phyloP scores from a whole-genome alignment of 2,113 vertebrate genomes.

The Columbina picui region DNA sequence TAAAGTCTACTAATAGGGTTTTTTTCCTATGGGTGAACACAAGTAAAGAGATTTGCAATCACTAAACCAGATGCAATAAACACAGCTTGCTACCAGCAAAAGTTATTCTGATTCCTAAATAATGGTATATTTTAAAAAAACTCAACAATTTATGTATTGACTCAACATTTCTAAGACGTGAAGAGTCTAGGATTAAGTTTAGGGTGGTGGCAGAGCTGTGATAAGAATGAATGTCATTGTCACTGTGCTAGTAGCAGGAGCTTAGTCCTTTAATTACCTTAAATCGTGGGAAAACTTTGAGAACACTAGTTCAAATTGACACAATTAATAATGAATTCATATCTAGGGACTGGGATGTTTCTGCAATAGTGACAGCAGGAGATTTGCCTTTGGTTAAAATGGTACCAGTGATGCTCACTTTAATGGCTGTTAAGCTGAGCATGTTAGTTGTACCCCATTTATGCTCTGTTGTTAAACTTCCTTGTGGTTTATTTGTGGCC shows the following conservation, averaged over 20 bases:
- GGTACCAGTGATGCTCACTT: background rate
- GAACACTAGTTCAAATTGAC: background rate
- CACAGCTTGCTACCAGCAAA: background rate
- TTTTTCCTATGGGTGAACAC: background rate
- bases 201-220: background rate
- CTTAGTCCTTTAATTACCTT: background rate
- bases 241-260: background rate
- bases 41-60: background rate
- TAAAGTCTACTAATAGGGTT: background rate
- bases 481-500: background rate
- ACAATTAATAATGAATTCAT: background rate
- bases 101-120: background rate
- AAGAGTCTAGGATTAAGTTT: background rate
- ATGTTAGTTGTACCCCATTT: background rate
- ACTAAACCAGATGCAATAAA: background rate
- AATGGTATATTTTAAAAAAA: background rate
- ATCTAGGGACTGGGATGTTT: background rate
- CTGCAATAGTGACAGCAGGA: background rate
- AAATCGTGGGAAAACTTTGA: background rate
- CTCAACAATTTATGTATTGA: background rate
- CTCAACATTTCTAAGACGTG: background rate
- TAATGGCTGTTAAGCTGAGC: background rate
- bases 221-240: background rate
- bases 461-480: fast-evolving
- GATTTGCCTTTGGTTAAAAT: background rate